Percentiles rank a stretch among this genome's conserved stretches.
Evolutionary conservation across 2,797 vertebrate genomes (phyloP).

Genomic region (Sebastiscus albofasciatus): DNA sequence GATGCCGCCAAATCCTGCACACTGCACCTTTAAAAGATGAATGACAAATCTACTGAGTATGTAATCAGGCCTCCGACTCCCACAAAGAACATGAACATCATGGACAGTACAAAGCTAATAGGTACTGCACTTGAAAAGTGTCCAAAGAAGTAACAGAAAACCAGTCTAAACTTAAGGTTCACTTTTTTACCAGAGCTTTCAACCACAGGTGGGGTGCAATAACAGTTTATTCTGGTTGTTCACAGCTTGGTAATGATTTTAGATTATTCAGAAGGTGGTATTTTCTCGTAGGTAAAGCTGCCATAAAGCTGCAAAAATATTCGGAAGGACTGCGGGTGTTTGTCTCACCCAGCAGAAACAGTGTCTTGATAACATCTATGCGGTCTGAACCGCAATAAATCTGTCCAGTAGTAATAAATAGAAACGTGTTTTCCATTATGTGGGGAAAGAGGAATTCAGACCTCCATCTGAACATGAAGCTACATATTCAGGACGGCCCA

Average conservation of each 20-base stretch:
- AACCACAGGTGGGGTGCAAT: background rate
- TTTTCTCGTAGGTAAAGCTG: background rate
- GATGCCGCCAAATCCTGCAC: background rate
- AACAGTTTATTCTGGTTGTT: background rate
- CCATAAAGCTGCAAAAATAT: background rate
- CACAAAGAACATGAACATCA: background rate
- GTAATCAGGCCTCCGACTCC: background rate
- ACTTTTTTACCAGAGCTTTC: background rate
- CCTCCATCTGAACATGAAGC: constrained; percentile 8
- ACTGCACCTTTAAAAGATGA: background rate
- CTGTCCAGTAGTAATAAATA: constrained; percentile 14
- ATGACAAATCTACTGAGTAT: background rate
- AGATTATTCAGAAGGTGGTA: background rate
- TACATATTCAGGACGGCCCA: background rate
- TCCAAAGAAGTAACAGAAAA: fast-evolving
- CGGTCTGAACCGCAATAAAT: constrained; percentile 19
- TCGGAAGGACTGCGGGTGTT: background rate
- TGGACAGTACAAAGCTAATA: too few species aligned
- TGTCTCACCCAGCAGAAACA: background rate
- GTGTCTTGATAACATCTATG: background rate
- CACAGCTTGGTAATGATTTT: background rate
- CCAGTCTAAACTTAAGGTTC: fast-evolving
- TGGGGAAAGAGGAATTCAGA: constrained; percentile 43
- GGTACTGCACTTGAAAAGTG: background rate
- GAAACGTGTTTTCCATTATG: constrained; percentile 50